These are phyloP conservation scores for Battus philenor DNA, from an alignment of 1,140 invertebrate species.

Conservation along the genomic window DNA sequence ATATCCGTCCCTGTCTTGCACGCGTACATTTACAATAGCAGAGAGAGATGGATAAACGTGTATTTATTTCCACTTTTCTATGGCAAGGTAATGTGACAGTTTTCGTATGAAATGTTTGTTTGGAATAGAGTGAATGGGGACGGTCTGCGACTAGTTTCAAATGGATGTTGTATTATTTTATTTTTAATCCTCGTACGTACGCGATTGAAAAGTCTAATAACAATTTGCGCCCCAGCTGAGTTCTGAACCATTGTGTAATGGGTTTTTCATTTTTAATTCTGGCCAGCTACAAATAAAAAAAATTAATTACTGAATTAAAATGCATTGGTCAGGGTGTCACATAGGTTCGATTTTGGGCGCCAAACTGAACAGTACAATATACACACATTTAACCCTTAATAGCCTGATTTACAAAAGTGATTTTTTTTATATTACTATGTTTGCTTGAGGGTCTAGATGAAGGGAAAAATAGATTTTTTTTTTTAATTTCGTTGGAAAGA, in stretches of 20 bases:
- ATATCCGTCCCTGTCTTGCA: conserved; percentile 47
- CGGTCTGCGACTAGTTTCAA: conserved; percentile 42
- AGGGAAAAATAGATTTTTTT: no score
- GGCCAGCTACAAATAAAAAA: background rate
- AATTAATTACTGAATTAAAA: no score
- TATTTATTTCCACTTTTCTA: conserved; percentile 71
- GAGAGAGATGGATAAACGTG: conserved; percentile 46
- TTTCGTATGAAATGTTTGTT: conserved; percentile 69
- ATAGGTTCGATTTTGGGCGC: no score
- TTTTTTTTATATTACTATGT: no score
- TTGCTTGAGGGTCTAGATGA: no score
- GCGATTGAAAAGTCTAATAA: conserved; percentile 41
- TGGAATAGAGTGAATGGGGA: conserved; percentile 53
- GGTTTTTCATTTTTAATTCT: conserved; percentile 15
- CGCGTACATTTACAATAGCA: background rate
- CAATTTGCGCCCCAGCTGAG: conserved; percentile 25
- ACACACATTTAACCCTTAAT: no score
- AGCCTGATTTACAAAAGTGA: no score
- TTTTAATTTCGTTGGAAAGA: no score
- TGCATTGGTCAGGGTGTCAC: no score
- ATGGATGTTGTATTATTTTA: conserved; percentile 60
- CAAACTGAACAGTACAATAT: no score
- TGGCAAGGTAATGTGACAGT: conserved; percentile 68
- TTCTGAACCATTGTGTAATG: conserved; percentile 20
- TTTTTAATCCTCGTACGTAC: conserved; percentile 60